Evolutionary conservation across 1,140 invertebrate species (phyloP).

Genomic region (Drosophila truncata): DNA sequence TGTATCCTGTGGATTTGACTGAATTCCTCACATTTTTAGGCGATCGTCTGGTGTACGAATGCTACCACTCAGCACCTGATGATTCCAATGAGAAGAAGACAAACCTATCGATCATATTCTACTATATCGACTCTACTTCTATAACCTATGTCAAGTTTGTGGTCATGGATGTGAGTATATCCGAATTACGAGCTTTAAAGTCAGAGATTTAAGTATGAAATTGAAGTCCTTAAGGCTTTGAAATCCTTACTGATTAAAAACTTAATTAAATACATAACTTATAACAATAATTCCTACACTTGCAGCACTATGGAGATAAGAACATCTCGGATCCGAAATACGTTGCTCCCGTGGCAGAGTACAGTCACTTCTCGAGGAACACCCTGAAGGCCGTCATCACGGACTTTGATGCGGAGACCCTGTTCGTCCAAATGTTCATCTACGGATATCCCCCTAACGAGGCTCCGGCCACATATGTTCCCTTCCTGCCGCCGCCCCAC

Average conservation of each 20-base stretch:
- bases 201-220: background rate
- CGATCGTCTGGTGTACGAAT: slow-evolving; percentile 66
- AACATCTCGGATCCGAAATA: slow-evolving; percentile 19
- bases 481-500: slow-evolving; percentile 52
- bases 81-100: background rate
- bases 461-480: slow-evolving; percentile 47
- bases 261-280: background rate
- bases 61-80: slow-evolving; percentile 51
- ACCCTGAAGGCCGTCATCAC: slow-evolving; percentile 70
- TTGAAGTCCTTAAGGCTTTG: background rate
- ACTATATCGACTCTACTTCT: slow-evolving; percentile 69
- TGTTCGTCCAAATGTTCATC: slow-evolving; percentile 75
- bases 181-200: background rate
- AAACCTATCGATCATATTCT: slow-evolving; percentile 63
- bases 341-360: slow-evolving; percentile 58
- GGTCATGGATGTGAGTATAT: slow-evolving; percentile 71
- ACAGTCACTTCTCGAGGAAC: slow-evolving; percentile 61
- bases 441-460: slow-evolving; percentile 60
- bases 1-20: background rate
- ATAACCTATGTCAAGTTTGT: slow-evolving; percentile 78
- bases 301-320: slow-evolving; percentile 46
- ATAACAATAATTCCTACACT: background rate
- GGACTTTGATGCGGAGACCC: slow-evolving; percentile 46
- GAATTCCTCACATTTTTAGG: slow-evolving; percentile 24
- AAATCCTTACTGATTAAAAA: background rate